Conservation (phyloP, 1,140 invertebrate genomes). For the Micrasema longulum region DNA sequence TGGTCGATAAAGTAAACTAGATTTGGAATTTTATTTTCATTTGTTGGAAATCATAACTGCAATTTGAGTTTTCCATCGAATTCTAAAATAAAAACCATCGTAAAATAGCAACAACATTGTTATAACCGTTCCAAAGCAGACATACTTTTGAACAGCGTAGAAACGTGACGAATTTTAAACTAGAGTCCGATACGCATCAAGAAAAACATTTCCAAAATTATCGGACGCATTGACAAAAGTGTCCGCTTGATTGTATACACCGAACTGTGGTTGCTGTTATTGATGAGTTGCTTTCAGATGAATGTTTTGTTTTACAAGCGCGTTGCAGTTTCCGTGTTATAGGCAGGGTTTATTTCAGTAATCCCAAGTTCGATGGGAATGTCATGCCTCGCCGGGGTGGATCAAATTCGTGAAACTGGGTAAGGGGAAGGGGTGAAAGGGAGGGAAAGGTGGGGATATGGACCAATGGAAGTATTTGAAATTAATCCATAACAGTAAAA, state of each 20-base stretch:
- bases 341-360: constrained; percentile 36
- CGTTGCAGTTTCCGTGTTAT: constrained; percentile 4
- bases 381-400: constrained; percentile 48
- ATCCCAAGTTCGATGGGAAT: constrained; percentile 48
- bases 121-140: background rate
- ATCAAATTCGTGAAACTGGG: constrained; percentile 40
- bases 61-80: background rate
- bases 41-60: background rate
- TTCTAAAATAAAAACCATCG: constrained; percentile 14
- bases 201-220: constrained; percentile 1
- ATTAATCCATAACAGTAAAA: too few species aligned
- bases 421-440: background rate
- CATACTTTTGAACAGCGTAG: background rate
- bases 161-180: constrained; percentile 54
- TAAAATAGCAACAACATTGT: constrained; percentile 20
- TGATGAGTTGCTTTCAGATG: background rate
- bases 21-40: background rate
- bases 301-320: background rate
- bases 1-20: background rate
- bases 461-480: background rate
- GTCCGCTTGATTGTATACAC: background rate
- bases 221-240: background rate
- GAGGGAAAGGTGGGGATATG: background rate
- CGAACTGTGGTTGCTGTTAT: background rate
- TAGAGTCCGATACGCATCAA: constrained; percentile 13